Evolutionary conservation across 2,888 invertebrate species (phyloP), one percentile per base, ranked within the genome.

Genomic region (Cephus pulcher): DNA sequence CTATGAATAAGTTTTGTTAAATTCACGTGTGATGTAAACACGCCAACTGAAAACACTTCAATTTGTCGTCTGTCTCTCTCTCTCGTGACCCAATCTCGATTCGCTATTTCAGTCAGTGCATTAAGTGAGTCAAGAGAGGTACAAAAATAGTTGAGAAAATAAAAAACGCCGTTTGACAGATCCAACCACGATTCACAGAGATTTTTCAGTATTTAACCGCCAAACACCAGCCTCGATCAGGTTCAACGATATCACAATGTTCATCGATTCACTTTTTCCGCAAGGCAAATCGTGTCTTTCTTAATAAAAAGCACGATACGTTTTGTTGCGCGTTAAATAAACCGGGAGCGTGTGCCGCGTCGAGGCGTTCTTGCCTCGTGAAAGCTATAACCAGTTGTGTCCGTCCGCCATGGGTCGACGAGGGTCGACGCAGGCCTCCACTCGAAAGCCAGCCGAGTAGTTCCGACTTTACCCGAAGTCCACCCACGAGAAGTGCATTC

Each of bases 341-440:
- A 33, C 70, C 75, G 71, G 34, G 78, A 56, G 76, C 78, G 69
- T 70, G 78, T 77, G 76, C 80, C 78, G 80, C 81, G 79, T 81
- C 81, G 79, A 85, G 85, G 84, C 85, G 85, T 86, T 56, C 78
- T 71, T 88, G 84, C 86, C 88, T 88, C 88, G 88, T 86, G 89
- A 89, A 87, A 87, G 89, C 87, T 87, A 88, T 87, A 85, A 86
- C 87, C 88, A 88, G 88, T 90, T 90, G 87, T 90, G 90, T 84
- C 83, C 86, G 86, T 86, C 89, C 88, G 90, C 89, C 88, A 89
- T 90, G 85, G 86, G 87, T 86, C 87, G 88, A 85, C 85, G 86
- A 85, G 85, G 86, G 85, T 86, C 88, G 88, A 86, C 86, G 88
- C 87, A 76, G 84, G 83, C 86, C 84, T 82, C 81, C 81, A 73